Evolutionary conservation across 2,888 invertebrate genomes (phyloP), one percentile per base, ranked within the genome.

Genomic region (Rosalia funebris): DNA sequence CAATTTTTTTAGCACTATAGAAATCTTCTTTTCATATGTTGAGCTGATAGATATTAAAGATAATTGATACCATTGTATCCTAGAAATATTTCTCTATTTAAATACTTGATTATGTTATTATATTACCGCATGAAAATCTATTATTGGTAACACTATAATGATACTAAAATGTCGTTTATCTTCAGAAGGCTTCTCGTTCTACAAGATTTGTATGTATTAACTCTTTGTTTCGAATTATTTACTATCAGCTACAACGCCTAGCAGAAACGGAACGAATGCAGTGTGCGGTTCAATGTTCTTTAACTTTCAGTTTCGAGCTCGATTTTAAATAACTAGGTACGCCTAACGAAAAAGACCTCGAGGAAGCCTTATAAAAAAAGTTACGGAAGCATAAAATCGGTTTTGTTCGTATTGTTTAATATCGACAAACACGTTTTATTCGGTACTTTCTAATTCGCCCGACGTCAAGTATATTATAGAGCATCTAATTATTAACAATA

Each of bases 281-380:
- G 17, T 53, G 16, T 32, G 11, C 20, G 53, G 53, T 53, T 53
- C 53, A 53, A 53, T 42, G 53, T 32, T 53, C 42, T 32, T 5
- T 32, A 50, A 53, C 53, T 53, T 53, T 53, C 53, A 42, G 41
- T 53, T 53, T 53, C 53, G 41, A 53, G 53, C 53, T 32, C 50
- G 42, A 42, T 53, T 53, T 53, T 53, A 53, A 53, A 53, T 41
- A 52, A 36, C 31, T 34, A 34, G 34, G 11, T 50, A 37, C 25
- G 32, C 42, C 17, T 53, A 53, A 53, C 31, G 53, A 53, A 53
- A 53, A 25, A 37, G 31, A 53, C 48, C 55, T 48, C 39, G 36
- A 55, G 48, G 60, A 60, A 55, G 50, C 36, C 54, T 37, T 47
- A 55, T 37, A 50, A 60, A 58, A 59, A 60, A 47, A 32, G 9